Evolutionary conservation across 2,797 vertebrate species (phyloP), one percentile per base, ranked within the genome.

Genomic region (Muscicapa comitata): DNA sequence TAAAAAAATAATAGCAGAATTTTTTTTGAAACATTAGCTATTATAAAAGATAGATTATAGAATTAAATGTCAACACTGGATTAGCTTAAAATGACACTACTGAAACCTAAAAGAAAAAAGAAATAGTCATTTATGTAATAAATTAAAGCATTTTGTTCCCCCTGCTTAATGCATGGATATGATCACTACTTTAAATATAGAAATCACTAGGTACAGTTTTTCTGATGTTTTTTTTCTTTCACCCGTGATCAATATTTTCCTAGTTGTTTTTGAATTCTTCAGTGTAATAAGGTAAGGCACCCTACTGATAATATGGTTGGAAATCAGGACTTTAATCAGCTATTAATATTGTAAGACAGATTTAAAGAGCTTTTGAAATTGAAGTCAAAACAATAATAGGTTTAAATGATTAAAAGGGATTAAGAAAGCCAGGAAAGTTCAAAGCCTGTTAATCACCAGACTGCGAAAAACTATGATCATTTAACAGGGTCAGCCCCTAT

Each of bases 351-450:
- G 63, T 80, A 91, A 93, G 83, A 86, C 93, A 97, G 93, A 93
- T 94, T 97, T 97, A 97, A 96, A 94, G 29, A 51, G 97, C 95
- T 96, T 97, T 97, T 88, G 87, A 91, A 94, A 86, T 82, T 83
- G 72, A 95, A 93, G 88, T 97, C 92, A 95, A 95, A 96, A 94
- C 76, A 95, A 93, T 97, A 97, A 97, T 97, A 97, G 97, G 97
- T 97, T 98, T 97, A 98, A 96, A 94, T 96, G 93, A 96, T 97
- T 97, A 97, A 95, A 95, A 88, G 24, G 58, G 95, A 97, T 97
- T 94, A 97, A 94, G 94, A 96, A 96, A 97, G 73, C 82, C 90
- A 91, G 72, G 75, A 92, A 94, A 96, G 92, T 80, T 91, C 87
- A 96, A 94, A 95, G 92, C 86, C 67, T 72, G 38, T 96, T 97